phyloP scores from a whole-genome alignment of 2,888 invertebrate genomes.

The Tricholauxania praeusta region DNA sequence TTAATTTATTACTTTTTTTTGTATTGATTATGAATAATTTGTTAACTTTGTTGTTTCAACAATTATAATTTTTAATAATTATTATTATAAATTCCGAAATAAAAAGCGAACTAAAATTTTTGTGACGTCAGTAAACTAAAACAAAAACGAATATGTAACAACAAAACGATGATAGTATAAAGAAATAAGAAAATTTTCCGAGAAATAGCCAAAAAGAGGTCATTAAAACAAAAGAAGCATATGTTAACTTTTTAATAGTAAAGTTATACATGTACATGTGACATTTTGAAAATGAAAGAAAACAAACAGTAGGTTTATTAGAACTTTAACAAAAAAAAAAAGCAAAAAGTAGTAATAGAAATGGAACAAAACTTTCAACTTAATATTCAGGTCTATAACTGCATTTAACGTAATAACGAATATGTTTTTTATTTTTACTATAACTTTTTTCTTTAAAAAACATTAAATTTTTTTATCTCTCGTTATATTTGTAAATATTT shows the following conservation, averaged over 20 bases:
- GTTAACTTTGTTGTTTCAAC: neutral
- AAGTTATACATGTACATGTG: constrained; percentile 24
- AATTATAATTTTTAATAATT: constrained; percentile 43
- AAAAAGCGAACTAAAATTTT: constrained; percentile 62
- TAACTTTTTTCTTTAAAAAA: constrained; percentile 1
- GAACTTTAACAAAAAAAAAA: constrained; percentile 20
- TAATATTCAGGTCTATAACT: constrained; percentile 62
- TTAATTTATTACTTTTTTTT: no score
- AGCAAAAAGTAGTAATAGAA: constrained; percentile 34
- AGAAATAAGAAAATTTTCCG: neutral
- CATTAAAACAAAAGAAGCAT: constrained; percentile 35
- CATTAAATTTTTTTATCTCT: constrained; percentile 10
- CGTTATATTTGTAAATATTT: constrained; percentile 3
- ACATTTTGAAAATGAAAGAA: constrained; percentile 25
- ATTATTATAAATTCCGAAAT: constrained; percentile 66
- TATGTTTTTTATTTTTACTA: neutral
- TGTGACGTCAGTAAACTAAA: constrained; percentile 67
- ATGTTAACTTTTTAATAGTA: constrained; percentile 35
- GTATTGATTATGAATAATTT: no score
- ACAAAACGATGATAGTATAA: constrained; percentile 9
- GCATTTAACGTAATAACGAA: constrained; percentile 54
- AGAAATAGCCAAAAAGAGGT: constrained; percentile 38
- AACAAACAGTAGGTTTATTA: constrained; percentile 22
- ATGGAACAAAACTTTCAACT: constrained; percentile 36
- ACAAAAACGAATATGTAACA: constrained; percentile 42